Percentiles rank a stretch among this genome's conserved stretches.
These are phyloP conservation scores for Hiodon tergisus DNA, from an alignment of 2,113 vertebrate species.

Conservation along the genomic window DNA sequence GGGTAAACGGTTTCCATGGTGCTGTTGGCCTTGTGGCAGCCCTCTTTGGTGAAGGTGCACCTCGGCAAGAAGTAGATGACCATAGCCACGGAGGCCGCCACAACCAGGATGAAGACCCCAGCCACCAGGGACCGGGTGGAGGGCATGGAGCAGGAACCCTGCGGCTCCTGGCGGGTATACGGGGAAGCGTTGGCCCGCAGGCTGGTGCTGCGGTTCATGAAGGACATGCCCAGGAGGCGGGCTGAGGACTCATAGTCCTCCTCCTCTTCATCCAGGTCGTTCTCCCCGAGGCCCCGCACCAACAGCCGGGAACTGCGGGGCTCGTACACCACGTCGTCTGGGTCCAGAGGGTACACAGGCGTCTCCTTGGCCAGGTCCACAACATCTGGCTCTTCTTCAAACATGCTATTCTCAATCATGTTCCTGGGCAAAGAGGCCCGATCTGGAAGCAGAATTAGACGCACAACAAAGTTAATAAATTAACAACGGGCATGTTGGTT, in stretches of 20 bases:
- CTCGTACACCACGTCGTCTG: conserved; percentile 85
- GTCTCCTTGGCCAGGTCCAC: conserved; percentile 92
- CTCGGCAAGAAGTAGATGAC: conserved; percentile 81
- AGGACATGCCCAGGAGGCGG: conserved; percentile 91
- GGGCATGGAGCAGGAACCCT: conserved; percentile 65
- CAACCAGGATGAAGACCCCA: conserved; percentile 71
- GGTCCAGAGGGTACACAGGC: conserved; percentile 82
- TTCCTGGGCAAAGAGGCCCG: conserved; percentile 81
- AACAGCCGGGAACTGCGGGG: conserved; percentile 86
- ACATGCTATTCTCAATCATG: conserved; percentile 99
- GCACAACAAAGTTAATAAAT: not conserved
- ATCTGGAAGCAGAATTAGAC: conserved; percentile 59
- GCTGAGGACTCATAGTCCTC: conserved; percentile 94
- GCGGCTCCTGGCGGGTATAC: conserved; percentile 66
- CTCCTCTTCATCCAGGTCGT: conserved; percentile 90
- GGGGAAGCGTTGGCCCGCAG: conserved; percentile 61
- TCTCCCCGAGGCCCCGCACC: conserved; percentile 87
- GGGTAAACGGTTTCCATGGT: conserved; percentile 68
- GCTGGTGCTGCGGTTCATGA: conserved; percentile 89
- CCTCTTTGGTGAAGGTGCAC: conserved; percentile 90
- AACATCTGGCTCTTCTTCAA: conserved; percentile 94
- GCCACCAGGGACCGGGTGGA: conserved; percentile 69
- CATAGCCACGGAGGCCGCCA: conserved; percentile 72
- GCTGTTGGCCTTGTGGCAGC: conserved; percentile 71
- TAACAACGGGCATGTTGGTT: too few relatives aligned